phyloP scores from a whole-genome alignment of 2,888 invertebrate species.

The Bimastos eiseni region DNA sequence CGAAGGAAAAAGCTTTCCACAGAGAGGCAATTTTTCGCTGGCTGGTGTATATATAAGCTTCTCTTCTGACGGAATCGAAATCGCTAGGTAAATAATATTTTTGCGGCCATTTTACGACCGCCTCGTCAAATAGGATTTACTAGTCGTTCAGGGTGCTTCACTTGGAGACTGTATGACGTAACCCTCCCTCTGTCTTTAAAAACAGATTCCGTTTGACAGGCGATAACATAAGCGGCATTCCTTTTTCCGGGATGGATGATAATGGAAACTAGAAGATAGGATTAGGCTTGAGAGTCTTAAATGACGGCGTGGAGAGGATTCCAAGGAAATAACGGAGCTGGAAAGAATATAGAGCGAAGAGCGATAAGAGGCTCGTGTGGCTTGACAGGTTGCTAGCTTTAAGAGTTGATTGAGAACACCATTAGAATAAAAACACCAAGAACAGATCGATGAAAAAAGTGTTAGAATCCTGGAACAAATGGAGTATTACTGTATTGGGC shows the following conservation, averaged over 20 bases:
- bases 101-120: not conserved
- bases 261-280: not conserved
- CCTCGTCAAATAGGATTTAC: conserved; percentile 1
- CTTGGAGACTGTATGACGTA: not conserved
- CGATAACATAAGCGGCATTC: not conserved
- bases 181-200: not conserved
- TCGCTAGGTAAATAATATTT: not conserved
- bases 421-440: no score
- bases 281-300: not conserved
- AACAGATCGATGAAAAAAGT: no score
- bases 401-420: not conserved
- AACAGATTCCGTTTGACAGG: not conserved
- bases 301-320: not conserved
- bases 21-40: not conserved
- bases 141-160: not conserved
- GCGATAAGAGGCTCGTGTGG: no score
- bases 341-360: no score
- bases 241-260: not conserved
- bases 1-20: no score
- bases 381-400: no score
- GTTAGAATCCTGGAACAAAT: no score
- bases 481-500: no score
- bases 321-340: no score
- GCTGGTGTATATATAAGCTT: not conserved
- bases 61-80: not conserved